Percentiles rank a stretch among this genome's conserved stretches.
phyloP scores from a whole-genome alignment of 2,113 vertebrate species.

The Uropsilus gracilis region DNA sequence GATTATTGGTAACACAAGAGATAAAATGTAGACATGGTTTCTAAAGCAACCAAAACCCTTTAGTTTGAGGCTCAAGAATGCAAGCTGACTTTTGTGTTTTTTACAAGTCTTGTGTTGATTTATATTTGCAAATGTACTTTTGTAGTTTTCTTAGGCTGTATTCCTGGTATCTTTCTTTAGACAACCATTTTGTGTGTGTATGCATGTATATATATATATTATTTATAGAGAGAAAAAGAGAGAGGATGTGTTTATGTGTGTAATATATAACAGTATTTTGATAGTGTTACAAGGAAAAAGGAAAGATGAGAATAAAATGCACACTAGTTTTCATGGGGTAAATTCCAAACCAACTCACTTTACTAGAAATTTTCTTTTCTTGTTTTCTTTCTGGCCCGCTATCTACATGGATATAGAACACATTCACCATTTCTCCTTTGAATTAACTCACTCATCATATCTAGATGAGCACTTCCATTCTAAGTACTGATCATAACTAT shows the following conservation, averaged over 20 bases:
- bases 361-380: background rate
- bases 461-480: background rate
- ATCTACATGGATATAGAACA: background rate
- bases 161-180: slow-evolving; percentile 84
- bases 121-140: slow-evolving; percentile 73
- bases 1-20: slow-evolving; percentile 20
- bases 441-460: background rate
- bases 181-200: slow-evolving; percentile 74
- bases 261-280: background rate
- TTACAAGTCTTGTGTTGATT: slow-evolving; percentile 52
- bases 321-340: slow-evolving; percentile 47
- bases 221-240: too few relatives aligned
- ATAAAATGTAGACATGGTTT: slow-evolving; percentile 35
- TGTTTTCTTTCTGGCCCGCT: background rate
- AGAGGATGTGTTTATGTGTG: background rate
- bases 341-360: slow-evolving; percentile 42
- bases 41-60: background rate
- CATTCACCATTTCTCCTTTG: background rate
- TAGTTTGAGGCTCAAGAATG: slow-evolving; percentile 52
- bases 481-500: background rate
- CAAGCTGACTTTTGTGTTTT: slow-evolving; percentile 8
- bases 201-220: background rate
- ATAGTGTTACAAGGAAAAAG: slow-evolving; percentile 49
- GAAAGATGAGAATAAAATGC: slow-evolving; percentile 44
- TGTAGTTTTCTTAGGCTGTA: slow-evolving; percentile 68